phyloP scores from a whole-genome alignment of 2,888 invertebrate genomes.

The Bellardia pandia region DNA sequence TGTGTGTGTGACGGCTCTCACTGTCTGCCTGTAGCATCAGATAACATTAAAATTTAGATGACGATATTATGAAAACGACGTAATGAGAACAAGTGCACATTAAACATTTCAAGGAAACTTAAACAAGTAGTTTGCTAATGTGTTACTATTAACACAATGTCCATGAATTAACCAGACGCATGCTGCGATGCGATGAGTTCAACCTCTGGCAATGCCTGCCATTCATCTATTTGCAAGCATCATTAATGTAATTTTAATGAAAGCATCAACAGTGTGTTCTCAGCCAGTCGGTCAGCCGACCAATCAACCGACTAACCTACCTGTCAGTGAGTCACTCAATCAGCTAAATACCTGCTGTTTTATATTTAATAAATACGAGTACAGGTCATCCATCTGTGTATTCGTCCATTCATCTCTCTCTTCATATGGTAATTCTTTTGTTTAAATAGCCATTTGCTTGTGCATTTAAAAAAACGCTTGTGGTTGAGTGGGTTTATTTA shows the following conservation, averaged over 20 bases:
- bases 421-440: too few species aligned
- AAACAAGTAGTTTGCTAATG: not conserved
- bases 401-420: not conserved
- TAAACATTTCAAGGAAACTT: not conserved
- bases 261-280: not conserved
- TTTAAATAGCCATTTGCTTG: not conserved
- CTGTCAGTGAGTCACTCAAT: not conserved
- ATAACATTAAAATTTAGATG: not conserved
- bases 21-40: not conserved
- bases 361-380: constrained; percentile 1
- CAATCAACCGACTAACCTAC: not conserved
- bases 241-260: constrained; percentile 10
- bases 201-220: not conserved
- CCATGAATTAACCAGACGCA: constrained; percentile 9
- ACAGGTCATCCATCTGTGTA: not conserved
- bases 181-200: not conserved
- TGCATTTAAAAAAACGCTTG: not conserved
- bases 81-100: not conserved
- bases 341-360: not conserved
- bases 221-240: not conserved
- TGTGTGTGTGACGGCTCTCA: not conserved
- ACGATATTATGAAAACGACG: not conserved
- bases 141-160: not conserved
- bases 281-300: not conserved
- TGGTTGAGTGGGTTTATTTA: constrained; percentile 1